These are phyloP conservation scores for Rhagonycha fulva DNA, from an alignment of 2,888 invertebrate species.

Conservation along the genomic window DNA sequence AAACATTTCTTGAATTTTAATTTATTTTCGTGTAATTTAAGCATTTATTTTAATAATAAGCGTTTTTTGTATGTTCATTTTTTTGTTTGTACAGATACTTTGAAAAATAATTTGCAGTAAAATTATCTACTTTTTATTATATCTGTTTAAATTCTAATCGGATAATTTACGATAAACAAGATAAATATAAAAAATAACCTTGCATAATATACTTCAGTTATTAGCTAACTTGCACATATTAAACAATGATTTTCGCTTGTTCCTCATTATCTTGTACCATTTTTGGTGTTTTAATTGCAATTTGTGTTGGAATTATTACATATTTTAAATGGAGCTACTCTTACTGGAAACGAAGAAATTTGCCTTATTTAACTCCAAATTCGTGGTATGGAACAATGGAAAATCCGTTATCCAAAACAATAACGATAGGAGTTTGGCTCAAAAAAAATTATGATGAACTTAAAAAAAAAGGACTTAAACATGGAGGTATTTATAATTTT, in stretches of 20 bases:
- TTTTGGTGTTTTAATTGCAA: background rate
- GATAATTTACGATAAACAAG: no score
- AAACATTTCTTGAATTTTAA: no score
- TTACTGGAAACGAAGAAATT: slow-evolving; percentile 42
- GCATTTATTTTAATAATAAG: no score
- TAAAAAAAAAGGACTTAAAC: slow-evolving; percentile 28
- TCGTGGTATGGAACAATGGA: slow-evolving; percentile 41
- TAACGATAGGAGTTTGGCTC: background rate
- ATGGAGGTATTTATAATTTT: slow-evolving; percentile 35
- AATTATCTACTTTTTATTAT: no score
- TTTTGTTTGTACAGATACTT: no score
- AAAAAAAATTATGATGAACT: slow-evolving; percentile 25
- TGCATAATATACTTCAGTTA: background rate
- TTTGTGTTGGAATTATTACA: slow-evolving; percentile 7
- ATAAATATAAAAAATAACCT: no score
- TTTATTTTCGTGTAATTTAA: no score
- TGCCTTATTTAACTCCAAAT: slow-evolving; percentile 37
- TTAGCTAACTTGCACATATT: background rate
- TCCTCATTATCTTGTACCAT: background rate
- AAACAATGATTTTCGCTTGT: background rate
- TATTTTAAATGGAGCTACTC: slow-evolving; percentile 34
- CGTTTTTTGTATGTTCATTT: no score
- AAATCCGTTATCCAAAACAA: slow-evolving; percentile 3
- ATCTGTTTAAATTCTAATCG: no score
- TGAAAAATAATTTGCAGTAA: no score